Conservation (phyloP, 2,113 vertebrate species). For the Notarius lentiginosus region DNA sequence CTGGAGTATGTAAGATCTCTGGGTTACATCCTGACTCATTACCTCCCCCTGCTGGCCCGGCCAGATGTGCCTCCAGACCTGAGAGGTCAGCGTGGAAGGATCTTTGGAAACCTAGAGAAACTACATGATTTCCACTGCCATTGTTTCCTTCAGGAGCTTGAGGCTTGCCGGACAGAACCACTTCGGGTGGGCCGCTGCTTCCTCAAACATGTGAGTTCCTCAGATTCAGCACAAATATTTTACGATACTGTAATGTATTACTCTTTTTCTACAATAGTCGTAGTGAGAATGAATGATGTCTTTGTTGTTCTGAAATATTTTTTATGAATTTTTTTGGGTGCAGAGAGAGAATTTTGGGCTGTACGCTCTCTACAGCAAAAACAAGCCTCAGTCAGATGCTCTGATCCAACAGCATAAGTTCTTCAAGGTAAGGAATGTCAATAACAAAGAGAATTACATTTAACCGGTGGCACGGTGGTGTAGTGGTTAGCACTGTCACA, state of each 20-base stretch:
- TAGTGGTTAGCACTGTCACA: too few relatives aligned
- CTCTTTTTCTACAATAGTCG: background rate
- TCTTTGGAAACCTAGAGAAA: constrained; percentile 78
- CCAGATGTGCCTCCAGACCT: constrained; percentile 75
- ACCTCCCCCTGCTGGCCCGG: constrained; percentile 72
- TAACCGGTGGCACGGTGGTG: too few relatives aligned
- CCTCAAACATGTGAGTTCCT: constrained; percentile 69
- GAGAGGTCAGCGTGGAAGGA: constrained; percentile 71
- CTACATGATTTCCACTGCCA: constrained; percentile 74
- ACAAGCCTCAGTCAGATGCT: constrained; percentile 75
- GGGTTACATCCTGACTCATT: constrained; percentile 71
- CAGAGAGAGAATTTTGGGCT: constrained; percentile 73
- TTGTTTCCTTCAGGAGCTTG: constrained; percentile 71
- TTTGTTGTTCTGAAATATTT: background rate
- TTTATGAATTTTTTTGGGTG: background rate
- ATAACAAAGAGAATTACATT: too few relatives aligned
- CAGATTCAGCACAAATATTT: background rate
- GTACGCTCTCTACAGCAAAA: constrained; percentile 80
- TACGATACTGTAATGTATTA: background rate
- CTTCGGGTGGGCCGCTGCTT: constrained; percentile 73
- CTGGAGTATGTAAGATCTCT: constrained; percentile 74
- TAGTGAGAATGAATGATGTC: background rate
- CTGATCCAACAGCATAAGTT: constrained; percentile 70
- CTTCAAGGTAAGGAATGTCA: constrained; percentile 69
- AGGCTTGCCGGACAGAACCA: constrained; percentile 66